Base-by-base conservation (phyloP, 2,888 invertebrate species). In the Osedax frankpressi region DNA sequence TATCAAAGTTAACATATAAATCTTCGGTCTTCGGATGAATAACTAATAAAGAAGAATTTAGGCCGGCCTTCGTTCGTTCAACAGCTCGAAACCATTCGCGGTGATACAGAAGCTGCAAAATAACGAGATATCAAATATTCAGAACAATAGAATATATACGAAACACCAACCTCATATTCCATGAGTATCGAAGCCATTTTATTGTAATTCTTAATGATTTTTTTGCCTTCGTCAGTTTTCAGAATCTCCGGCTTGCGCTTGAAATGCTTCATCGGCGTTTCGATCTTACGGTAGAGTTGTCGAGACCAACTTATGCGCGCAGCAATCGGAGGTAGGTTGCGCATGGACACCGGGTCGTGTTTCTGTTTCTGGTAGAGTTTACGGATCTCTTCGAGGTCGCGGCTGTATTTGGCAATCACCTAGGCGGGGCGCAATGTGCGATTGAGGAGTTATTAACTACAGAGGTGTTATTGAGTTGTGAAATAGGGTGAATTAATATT, bases 321-420 rank as follows among this genome's bases (percentile, higher is more conserved):
- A 74, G 94, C 92, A 28, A 94, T 90, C 0, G 94, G 94, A 1
- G 95, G 93, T 83, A 92, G 90, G 85, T 94, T 92, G 77, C 92
- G 87, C 0, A 93, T 90, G 65, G 94, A 86, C 0, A 93, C 92
- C 0, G 94, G 94, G 82, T 93, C 92, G 77, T 91, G 91, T 77
- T 91, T 90, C 81, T 92, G 91, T 79, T 90, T 91, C 79, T 91
- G 91, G 82, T 93, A 95, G 81, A 93, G 88, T 75, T 82, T 84
- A 3, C 83, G 78, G 29, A 85, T 91, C 78, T 91, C 88, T 78
- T 94, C 93, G 0, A 94, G 89, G 85, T 95, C 93, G 77, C 89
- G 89, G 78, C 92, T 91, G 79, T 83, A 86, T 68, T 80, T 81
- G 72, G 78, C 78, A 68, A 86, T 79, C 19, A 86, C 81, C 72